Evolutionary conservation across 64 coral and sea anemone species (phyloP).

Genomic region (Astreopora myriophthalma): DNA sequence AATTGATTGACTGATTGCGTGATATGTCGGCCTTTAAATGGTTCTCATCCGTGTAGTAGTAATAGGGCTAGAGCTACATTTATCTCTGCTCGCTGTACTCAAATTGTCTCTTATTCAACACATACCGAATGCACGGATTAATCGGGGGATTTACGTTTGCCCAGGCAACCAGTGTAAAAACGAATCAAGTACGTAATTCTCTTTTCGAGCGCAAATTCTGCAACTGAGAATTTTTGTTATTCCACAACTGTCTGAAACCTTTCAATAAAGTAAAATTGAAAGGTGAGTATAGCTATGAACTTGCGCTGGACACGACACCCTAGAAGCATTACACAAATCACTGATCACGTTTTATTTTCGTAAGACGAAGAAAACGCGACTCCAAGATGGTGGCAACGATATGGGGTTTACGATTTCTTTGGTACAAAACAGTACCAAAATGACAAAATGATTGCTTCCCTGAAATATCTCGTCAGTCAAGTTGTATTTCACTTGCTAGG

Average conservation of each 20-base stretch:
- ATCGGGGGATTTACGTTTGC: not conserved
- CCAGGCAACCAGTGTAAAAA: not conserved
- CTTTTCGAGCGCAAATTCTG: not conserved
- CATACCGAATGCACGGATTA: not conserved
- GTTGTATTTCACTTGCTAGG: not conserved
- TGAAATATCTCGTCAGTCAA: not conserved
- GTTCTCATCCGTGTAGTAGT: not conserved
- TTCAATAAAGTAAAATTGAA: not conserved
- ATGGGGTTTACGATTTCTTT: not conserved
- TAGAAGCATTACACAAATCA: too few species aligned
- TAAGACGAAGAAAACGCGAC: not conserved
- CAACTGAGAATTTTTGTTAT: not conserved
- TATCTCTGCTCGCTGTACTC: too few species aligned
- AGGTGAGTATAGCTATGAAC: not conserved
- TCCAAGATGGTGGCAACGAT: not conserved
- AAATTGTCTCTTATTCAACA: not conserved
- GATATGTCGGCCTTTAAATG: not conserved
- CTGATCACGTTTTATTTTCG: too few species aligned
- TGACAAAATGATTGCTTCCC: not conserved
- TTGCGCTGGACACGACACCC: not conserved
- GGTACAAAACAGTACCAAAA: not conserved
- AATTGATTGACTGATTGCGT: conserved; percentile 32
- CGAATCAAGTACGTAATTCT: not conserved
- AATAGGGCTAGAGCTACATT: not conserved
- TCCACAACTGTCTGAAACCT: not conserved